Percentiles rank a stretch among this genome's conserved stretches.
Conservation (phyloP, 2,113 vertebrate species). For the Neopipo cinnamomea region DNA sequence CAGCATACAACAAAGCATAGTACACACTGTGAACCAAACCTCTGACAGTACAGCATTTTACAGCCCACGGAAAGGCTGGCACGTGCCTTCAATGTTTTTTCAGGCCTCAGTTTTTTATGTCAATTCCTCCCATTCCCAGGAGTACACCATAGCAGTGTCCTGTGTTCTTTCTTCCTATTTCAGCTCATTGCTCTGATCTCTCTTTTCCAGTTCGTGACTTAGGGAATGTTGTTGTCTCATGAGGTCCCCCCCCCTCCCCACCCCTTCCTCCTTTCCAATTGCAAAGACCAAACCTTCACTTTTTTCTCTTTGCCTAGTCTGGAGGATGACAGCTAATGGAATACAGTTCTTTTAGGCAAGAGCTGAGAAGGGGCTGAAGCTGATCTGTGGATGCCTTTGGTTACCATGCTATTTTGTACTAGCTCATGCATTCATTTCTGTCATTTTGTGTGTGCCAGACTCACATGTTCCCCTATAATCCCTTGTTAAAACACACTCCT, state of each 20-base stretch:
- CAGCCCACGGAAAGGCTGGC: background rate
- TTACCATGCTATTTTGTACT: background rate
- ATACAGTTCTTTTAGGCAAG: background rate
- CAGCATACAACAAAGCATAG: background rate
- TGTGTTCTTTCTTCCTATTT: background rate
- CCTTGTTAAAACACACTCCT: constrained; percentile 25
- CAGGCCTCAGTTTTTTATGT: background rate
- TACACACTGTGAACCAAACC: background rate
- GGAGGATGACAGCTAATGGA: background rate
- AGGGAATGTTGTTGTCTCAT: background rate
- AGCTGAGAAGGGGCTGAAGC: background rate
- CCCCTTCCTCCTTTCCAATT: background rate
- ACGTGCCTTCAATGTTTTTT: background rate
- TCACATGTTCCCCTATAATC: background rate
- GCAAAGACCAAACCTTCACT: background rate
- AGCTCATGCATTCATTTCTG: constrained; percentile 7
- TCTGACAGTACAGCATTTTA: background rate
- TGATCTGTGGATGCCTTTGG: background rate
- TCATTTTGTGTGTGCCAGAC: constrained; percentile 22
- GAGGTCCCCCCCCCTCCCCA: background rate
- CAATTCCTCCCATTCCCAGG: background rate
- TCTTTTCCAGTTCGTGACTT: background rate
- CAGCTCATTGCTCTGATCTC: constrained; percentile 25
- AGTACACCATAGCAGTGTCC: background rate
- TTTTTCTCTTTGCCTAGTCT: background rate